A percentile compares a stretch with the other conserved stretches of the same genome.
phyloP scores from a whole-genome alignment of 2,888 invertebrate genomes.

The Alitta virens region DNA sequence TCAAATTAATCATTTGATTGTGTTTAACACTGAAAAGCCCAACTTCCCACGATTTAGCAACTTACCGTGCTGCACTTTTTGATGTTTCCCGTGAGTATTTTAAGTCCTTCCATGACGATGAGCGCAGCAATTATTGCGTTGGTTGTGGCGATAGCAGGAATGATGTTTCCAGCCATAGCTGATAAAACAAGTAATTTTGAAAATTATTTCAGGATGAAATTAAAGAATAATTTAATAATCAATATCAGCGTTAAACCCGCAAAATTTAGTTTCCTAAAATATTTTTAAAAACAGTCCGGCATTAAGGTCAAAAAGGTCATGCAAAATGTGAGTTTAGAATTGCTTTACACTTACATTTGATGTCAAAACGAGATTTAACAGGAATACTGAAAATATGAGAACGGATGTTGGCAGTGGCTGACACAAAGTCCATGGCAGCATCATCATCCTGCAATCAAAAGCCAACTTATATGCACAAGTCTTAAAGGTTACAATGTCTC shows the following conservation, averaged over 20 bases:
- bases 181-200: not conserved
- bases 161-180: conserved; percentile 98
- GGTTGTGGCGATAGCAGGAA: conserved; percentile 98
- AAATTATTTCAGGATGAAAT: too few relatives aligned
- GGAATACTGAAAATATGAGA: conserved; percentile 85
- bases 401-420: conserved; percentile 90
- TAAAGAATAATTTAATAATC: too few relatives aligned
- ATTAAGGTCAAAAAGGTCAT: too few relatives aligned
- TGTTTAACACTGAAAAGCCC: too few relatives aligned
- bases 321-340: too few relatives aligned
- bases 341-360: conserved; percentile 86
- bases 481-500: too few relatives aligned
- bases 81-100: conserved; percentile 64
- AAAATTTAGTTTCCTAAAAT: too few relatives aligned
- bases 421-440: conserved; percentile 91
- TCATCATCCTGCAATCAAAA: conserved; percentile 82
- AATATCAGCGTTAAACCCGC: too few relatives aligned
- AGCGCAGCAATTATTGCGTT: conserved; percentile 97
- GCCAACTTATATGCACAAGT: too few relatives aligned
- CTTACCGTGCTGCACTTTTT: conserved; percentile 52
- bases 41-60: too few relatives aligned
- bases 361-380: conserved; percentile 84
- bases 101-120: conserved; percentile 85
- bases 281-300: too few relatives aligned
- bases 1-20: too few relatives aligned